Conservation (phyloP, 2,797 vertebrate species). For the Phoebastria nigripes region DNA sequence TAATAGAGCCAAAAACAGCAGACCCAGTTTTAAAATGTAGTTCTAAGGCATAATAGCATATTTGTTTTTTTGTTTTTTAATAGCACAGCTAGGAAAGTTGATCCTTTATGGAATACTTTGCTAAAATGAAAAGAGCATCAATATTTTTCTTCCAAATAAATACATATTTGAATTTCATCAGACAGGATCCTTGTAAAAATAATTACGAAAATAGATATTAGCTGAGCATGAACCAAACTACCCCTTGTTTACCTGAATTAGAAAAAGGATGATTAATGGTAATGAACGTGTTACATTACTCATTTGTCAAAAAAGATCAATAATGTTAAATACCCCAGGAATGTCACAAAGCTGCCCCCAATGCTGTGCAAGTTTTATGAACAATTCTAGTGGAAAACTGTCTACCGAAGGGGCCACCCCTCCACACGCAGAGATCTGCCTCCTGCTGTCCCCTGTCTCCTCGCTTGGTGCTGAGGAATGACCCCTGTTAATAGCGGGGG, state of each 20-base stretch:
- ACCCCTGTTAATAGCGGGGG: not conserved
- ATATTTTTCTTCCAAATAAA: constrained; percentile 56
- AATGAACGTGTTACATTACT: constrained; percentile 48
- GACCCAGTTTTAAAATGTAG: not conserved
- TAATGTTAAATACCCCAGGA: constrained; percentile 52
- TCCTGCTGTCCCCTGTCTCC: not conserved
- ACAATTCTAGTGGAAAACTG: not conserved
- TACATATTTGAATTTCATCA: constrained; percentile 43
- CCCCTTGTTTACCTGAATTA: constrained; percentile 44
- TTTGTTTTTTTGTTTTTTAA: not conserved
- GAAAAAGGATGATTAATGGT: constrained; percentile 48
- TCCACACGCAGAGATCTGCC: not conserved
- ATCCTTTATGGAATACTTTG: constrained; percentile 8
- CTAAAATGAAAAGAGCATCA: constrained; percentile 4
- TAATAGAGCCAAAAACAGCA: constrained; percentile 9
- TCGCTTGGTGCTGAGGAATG: not conserved
- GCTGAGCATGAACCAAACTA: not conserved
- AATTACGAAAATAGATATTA: not conserved
- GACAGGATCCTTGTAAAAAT: constrained; percentile 42
- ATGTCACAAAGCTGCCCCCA: constrained; percentile 44
- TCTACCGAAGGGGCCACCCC: not conserved
- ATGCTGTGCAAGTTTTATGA: not conserved
- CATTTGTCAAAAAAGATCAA: constrained; percentile 60
- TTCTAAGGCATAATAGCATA: not conserved
- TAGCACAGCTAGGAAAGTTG: constrained; percentile 14